phyloP scores from a whole-genome alignment of 2,113 vertebrate genomes.

The Neopipo cinnamomea region DNA sequence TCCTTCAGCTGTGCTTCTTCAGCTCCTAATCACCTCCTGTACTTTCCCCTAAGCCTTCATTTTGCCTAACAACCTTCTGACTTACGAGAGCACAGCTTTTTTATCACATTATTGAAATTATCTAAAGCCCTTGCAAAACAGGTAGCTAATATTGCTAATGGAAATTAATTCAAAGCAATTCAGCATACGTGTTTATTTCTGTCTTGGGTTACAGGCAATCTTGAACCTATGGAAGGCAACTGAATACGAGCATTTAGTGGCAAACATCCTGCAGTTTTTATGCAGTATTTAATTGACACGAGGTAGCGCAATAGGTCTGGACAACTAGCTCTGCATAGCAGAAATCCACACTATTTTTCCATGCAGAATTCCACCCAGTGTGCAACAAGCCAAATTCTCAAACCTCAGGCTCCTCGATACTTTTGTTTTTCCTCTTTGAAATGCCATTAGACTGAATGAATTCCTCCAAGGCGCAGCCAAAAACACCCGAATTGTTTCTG shows the following conservation, averaged over 20 bases:
- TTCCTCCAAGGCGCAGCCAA: slow-evolving; percentile 17
- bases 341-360: slow-evolving; percentile 33
- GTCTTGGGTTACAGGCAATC: not conserved
- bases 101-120: not conserved
- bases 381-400: not conserved
- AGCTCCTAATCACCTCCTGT: not conserved
- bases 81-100: not conserved
- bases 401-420: not conserved
- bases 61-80: not conserved
- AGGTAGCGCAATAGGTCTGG: not conserved
- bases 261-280: not conserved
- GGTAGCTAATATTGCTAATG: not conserved
- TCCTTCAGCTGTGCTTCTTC: not conserved
- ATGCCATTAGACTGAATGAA: slow-evolving; percentile 5
- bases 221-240: not conserved
- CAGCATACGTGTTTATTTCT: not conserved
- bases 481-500: not conserved
- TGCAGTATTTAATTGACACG: not conserved
- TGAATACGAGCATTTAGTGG: not conserved
- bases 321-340: not conserved
- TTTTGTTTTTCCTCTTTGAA: slow-evolving; percentile 48
- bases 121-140: not conserved
- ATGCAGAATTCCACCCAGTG: slow-evolving; percentile 9
- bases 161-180: not conserved
- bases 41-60: not conserved